Percentiles rank a stretch among this genome's conserved stretches.
Conservation (phyloP, 35 echinoderm and acorn worm species). For the Ophioderma brevispina region DNA sequence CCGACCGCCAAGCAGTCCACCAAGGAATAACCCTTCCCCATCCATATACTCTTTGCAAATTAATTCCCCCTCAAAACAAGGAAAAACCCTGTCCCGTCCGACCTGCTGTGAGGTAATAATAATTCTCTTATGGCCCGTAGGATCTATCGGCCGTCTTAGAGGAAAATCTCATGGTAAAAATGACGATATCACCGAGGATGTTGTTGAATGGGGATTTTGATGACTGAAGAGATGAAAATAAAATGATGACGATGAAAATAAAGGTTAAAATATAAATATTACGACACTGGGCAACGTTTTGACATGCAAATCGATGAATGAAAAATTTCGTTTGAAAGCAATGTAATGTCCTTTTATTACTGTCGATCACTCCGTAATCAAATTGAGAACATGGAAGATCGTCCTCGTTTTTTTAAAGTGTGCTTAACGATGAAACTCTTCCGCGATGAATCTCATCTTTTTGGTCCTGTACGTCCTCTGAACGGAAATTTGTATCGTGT, state of each 20-base stretch:
- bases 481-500: conserved; percentile 64
- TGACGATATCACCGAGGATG: background rate
- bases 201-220: background rate
- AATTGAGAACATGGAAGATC: conserved; percentile 39
- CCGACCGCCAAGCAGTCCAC: background rate
- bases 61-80: conserved; percentile 25
- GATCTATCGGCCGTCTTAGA: too few relatives aligned
- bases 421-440: conserved; percentile 50
- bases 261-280: too few relatives aligned
- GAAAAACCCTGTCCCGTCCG: conserved; percentile 26
- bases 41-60: conserved; percentile 26
- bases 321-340: background rate
- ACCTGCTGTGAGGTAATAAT: conserved; percentile 37
- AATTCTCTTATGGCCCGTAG: conserved; percentile 36
- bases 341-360: background rate
- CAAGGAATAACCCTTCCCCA: conserved; percentile 36
- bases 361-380: background rate
- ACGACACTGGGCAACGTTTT: background rate
- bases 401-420: conserved; percentile 53
- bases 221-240: background rate
- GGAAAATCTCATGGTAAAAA: background rate
- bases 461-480: conserved; percentile 36
- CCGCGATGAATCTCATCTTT: conserved; percentile 34
- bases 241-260: too few relatives aligned
- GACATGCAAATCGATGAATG: background rate